A percentile compares a stretch with the other conserved stretches of the same genome.
Evolutionary conservation across 2,113 vertebrate genomes (phyloP).

Genomic region (Melanerpes formicivorus): DNA sequence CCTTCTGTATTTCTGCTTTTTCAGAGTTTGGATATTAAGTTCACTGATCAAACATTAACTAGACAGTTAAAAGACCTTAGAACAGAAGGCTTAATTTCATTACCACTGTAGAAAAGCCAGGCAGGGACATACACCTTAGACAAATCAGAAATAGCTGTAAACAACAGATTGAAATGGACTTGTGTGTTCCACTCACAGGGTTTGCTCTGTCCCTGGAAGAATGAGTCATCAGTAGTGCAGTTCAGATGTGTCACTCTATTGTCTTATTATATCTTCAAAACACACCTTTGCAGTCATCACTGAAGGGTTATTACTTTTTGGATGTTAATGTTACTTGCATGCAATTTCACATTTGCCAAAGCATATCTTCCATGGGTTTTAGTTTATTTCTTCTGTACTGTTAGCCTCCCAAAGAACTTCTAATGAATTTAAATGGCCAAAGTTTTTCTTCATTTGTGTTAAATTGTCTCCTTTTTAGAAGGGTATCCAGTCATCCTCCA

Average conservation of each 20-base stretch:
- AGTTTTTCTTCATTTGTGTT: not conserved
- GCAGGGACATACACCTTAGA: not conserved
- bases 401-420: not conserved
- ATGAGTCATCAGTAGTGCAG: not conserved
- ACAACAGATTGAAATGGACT: not conserved
- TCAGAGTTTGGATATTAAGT: not conserved
- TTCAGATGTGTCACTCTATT: not conserved
- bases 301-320: not conserved
- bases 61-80: not conserved
- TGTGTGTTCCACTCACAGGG: not conserved
- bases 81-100: not conserved
- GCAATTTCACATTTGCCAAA: not conserved
- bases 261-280: not conserved
- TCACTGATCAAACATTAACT: not conserved
- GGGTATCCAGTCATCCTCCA: not conserved
- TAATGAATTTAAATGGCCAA: not conserved
- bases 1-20: not conserved
- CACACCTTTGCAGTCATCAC: not conserved
- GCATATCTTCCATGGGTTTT: not conserved
- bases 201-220: not conserved
- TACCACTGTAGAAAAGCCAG: not conserved
- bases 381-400: not conserved
- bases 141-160: not conserved
- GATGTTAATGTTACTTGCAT: not conserved
- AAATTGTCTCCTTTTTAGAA: not conserved